A percentile compares a stretch with the other conserved stretches of the same genome.
Evolutionary conservation across 2,113 vertebrate genomes (phyloP).

Genomic region (Oryzias woworae): DNA sequence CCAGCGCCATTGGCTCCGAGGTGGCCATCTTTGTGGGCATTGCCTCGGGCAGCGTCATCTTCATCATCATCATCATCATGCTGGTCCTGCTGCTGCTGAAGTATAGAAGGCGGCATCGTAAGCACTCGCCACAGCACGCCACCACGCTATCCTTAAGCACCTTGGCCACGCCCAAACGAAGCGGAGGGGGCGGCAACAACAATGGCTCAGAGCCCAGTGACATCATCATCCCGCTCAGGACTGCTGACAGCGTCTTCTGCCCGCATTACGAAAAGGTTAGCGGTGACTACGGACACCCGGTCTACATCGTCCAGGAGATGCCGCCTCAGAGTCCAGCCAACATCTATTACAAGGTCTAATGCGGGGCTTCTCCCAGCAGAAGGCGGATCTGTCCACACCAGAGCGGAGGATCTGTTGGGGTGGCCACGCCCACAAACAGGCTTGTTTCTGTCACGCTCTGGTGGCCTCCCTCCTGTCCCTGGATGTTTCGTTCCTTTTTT

Average conservation of each 20-base stretch:
- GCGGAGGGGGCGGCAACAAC: slow-evolving; percentile 89
- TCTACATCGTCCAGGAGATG: slow-evolving; percentile 99
- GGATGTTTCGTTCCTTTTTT: slow-evolving; percentile 44
- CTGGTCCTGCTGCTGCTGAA: slow-evolving; percentile 96
- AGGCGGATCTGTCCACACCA: slow-evolving; percentile 40
- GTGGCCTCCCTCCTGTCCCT: slow-evolving; percentile 49
- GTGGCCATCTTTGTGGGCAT: slow-evolving; percentile 97
- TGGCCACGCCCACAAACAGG: slow-evolving; percentile 22
- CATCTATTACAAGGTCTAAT: slow-evolving; percentile 99
- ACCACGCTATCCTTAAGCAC: slow-evolving; percentile 95
- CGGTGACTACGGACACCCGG: slow-evolving; percentile 98
- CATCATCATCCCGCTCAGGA: slow-evolving; percentile 99
- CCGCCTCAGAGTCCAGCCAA: slow-evolving; percentile 98
- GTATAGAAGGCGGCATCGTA: slow-evolving; percentile 93
- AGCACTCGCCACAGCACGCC: slow-evolving; percentile 95
- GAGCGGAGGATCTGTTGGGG: slow-evolving; percentile 35
- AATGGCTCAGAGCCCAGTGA: slow-evolving; percentile 98
- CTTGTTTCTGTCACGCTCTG: slow-evolving; percentile 43
- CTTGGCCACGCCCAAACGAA: slow-evolving; percentile 94
- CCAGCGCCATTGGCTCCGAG: slow-evolving; percentile 89
- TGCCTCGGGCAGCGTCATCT: slow-evolving; percentile 95
- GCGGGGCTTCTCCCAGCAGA: slow-evolving; percentile 5
- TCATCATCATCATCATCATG: slow-evolving; percentile 98
- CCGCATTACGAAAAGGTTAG: slow-evolving; percentile 99
- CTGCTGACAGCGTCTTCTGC: slow-evolving; percentile 99